Base-by-base conservation (phyloP, 2,797 vertebrate genomes). In the Leontopithecus rosalia region DNA sequence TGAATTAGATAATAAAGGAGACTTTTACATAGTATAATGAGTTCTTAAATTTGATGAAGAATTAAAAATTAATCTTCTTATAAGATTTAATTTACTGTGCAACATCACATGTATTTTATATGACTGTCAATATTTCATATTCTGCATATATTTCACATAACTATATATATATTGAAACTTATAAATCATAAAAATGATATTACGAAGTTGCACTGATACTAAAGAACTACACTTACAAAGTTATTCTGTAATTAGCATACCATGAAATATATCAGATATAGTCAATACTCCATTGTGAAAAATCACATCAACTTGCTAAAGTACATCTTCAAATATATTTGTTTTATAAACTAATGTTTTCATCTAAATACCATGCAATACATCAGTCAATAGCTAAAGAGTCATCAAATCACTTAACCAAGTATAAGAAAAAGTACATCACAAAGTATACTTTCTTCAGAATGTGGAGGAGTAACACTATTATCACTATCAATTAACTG, bases 1-100 rank as follows among this genome's bases (percentile, higher is more conserved):
- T 97, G 9, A 83, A 58, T 94, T 94, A 96, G 80, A 46, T 67
- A 58, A 83, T 19, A 89, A 88, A 91, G 13, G 5, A 94, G 13
- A 88, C 9, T 36, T 55, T 61, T 8, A 1, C 20, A 33, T 67
- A 58, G 12, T 72, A 52, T 77, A 39, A 64, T 43, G 12, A 4
- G 52, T 91, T 81, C 33, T 79, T 72, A 22, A 55, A 80, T 70
- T 79, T 91, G 10, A 83, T 70, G 19, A 82, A 50, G 7, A 22
- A 84, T 30, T 79, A 52, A 94, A 75, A 79, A 55, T 80, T 46
- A 79, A 48, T 36, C 19, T 80, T 64, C 10, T 39, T 50, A 85
- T 7, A 88, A 76, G 4, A 79, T 43, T 19, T 26, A 84, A 77
- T 72, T 52, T 70, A 77, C 36, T 67, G 3, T 57, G 2, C 2